phyloP scores from a whole-genome alignment of 2,797 vertebrate genomes.

The Etheostoma nigrum region DNA sequence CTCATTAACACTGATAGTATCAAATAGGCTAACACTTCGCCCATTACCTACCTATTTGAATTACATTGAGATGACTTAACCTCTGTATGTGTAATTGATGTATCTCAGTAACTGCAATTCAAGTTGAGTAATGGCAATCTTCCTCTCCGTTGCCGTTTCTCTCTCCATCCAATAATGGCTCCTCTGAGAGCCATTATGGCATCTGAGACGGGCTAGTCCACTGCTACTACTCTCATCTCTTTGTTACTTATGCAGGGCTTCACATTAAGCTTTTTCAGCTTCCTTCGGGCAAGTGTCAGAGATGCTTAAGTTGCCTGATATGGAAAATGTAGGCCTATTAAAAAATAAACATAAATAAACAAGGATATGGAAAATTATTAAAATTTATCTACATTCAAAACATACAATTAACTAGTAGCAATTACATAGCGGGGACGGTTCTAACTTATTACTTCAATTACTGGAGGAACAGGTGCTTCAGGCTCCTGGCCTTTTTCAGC shows the following conservation, averaged over 20 bases:
- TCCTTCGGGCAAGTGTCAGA: too few relatives aligned
- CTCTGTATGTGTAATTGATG: constrained; percentile 70
- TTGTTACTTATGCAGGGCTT: constrained; percentile 38
- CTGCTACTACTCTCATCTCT: constrained; percentile 60
- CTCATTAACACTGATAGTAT: constrained; percentile 55
- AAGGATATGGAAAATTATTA: too few relatives aligned
- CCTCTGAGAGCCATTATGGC: constrained; percentile 70
- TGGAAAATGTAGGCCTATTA: too few relatives aligned
- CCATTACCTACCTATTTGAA: constrained; percentile 45
- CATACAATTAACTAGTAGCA: too few relatives aligned
- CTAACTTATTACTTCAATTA: too few relatives aligned
- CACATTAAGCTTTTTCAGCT: too few relatives aligned
- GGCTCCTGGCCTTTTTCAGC: too few relatives aligned
- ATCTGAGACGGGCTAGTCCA: constrained; percentile 36
- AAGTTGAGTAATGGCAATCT: constrained; percentile 72
- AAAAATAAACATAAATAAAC: too few relatives aligned
- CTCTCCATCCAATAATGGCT: constrained; percentile 58
- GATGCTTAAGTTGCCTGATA: too few relatives aligned
- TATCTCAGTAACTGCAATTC: constrained; percentile 63
- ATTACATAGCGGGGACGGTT: too few relatives aligned
- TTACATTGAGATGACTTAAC: constrained; percentile 49
- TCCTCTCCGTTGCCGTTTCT: constrained; percentile 46
- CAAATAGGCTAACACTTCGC: constrained; percentile 54
- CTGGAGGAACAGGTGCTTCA: too few relatives aligned
- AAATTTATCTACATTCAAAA: too few relatives aligned